Conservation (phyloP, 2,888 invertebrate genomes). For the Tridacna crocea region DNA sequence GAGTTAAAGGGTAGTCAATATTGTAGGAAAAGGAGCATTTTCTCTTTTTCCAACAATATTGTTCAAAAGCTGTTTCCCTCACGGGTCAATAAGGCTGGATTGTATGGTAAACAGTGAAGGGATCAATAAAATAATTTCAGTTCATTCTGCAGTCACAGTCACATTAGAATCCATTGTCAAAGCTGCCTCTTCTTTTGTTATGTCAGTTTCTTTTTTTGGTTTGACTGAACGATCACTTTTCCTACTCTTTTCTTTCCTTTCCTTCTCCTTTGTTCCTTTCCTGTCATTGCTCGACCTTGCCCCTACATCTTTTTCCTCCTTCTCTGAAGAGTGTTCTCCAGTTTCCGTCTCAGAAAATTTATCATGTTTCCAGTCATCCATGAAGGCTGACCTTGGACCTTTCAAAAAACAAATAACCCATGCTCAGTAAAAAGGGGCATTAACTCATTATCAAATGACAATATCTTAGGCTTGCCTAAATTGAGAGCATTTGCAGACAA, state of each 20-base stretch:
- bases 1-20: too few relatives aligned
- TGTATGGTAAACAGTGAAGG: not conserved
- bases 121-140: not conserved
- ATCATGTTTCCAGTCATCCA: conserved; percentile 62
- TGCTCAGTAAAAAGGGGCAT: not conserved
- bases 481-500: too few relatives aligned
- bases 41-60: not conserved
- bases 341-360: conserved; percentile 48
- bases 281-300: conserved; percentile 7
- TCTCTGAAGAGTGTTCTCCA: not conserved
- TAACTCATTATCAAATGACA: not conserved
- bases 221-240: conserved; percentile 2
- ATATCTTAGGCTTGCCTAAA: too few relatives aligned
- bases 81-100: too few relatives aligned
- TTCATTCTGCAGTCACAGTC: conserved; percentile 24
- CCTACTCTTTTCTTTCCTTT: conserved; percentile 14
- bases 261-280: conserved; percentile 21
- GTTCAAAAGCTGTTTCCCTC: too few relatives aligned
- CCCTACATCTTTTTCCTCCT: not conserved
- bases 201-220: conserved; percentile 3
- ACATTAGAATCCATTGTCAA: conserved; percentile 32
- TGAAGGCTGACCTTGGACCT: not conserved
- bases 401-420: not conserved
- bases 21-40: not conserved
- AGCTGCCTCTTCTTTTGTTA: conserved; percentile 34